Conservation (phyloP, 2,113 vertebrate species). For the Picathartes gymnocephalus region DNA sequence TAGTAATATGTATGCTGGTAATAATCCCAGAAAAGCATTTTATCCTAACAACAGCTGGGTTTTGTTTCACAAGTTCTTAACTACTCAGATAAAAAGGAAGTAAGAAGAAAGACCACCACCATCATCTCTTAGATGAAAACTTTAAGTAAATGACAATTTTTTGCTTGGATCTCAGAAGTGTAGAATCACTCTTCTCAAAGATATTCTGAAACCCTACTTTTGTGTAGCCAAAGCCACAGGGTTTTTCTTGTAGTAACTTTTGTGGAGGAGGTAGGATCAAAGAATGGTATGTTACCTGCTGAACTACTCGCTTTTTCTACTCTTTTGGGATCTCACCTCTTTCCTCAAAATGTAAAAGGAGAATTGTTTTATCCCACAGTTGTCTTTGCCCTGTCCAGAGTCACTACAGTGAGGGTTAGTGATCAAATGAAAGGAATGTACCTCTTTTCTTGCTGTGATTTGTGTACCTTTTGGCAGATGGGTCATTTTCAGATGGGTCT, state of each 20-base stretch:
- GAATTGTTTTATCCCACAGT: background rate
- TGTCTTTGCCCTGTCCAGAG: background rate
- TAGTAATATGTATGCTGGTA: background rate
- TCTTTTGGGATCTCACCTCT: background rate
- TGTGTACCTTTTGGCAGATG: background rate
- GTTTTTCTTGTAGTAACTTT: background rate
- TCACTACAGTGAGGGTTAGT: background rate
- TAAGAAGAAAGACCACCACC: background rate
- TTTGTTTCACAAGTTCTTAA: background rate
- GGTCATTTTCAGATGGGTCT: background rate
- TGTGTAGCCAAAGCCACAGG: background rate
- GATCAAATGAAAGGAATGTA: background rate
- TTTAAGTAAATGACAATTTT: background rate
- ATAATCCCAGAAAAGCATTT: background rate
- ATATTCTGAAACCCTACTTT: background rate
- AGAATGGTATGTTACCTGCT: background rate
- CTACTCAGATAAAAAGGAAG: background rate
- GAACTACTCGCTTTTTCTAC: background rate
- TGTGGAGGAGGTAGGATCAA: background rate
- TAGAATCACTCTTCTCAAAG: background rate
- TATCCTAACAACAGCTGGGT: background rate
- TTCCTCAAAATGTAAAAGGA: background rate
- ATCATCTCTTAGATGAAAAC: background rate
- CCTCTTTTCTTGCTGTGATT: background rate
- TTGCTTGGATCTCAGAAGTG: background rate